Conservation (phyloP, 1,140 invertebrate species). For the Adoxophyes honmai region DNA sequence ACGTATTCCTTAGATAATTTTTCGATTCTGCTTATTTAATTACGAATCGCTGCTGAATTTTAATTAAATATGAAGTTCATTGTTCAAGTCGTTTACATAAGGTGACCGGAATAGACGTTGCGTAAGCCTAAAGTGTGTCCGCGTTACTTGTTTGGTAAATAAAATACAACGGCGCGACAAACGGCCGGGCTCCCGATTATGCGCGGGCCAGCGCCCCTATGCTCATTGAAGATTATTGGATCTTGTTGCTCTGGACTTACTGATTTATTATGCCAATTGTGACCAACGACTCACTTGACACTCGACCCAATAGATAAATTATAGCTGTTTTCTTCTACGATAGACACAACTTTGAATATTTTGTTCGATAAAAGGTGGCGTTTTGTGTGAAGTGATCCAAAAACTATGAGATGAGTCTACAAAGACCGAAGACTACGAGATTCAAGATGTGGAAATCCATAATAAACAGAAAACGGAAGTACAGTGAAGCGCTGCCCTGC, state of each 20-base stretch:
- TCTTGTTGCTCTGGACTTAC: slow-evolving; percentile 37
- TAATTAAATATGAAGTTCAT: too few relatives aligned
- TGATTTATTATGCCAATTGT: slow-evolving; percentile 61
- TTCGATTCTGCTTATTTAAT: too few relatives aligned
- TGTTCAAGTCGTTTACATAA: too few relatives aligned
- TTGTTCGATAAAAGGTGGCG: slow-evolving; percentile 6
- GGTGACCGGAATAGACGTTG: too few relatives aligned
- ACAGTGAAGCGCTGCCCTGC: slow-evolving; percentile 57
- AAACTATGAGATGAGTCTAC: slow-evolving; percentile 65
- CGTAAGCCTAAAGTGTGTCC: too few relatives aligned
- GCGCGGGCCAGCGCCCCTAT: slow-evolving; percentile 56
- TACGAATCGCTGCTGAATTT: too few relatives aligned
- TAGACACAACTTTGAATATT: slow-evolving; percentile 17
- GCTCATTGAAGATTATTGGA: slow-evolving; percentile 51
- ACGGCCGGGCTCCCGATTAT: neutral
- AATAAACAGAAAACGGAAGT: slow-evolving; percentile 68
- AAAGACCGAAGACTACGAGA: slow-evolving; percentile 51
- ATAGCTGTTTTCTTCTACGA: neutral
- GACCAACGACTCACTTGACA: slow-evolving; percentile 31
- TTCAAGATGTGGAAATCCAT: slow-evolving; percentile 71
- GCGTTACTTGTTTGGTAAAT: too few relatives aligned
- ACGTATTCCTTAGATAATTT: neutral
- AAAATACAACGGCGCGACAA: too few relatives aligned
- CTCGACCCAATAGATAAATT: slow-evolving; percentile 23
- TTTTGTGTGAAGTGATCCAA: slow-evolving; percentile 22